Conservation (phyloP, 2,797 vertebrate species). For the Chiroxiphia lanceolata region DNA sequence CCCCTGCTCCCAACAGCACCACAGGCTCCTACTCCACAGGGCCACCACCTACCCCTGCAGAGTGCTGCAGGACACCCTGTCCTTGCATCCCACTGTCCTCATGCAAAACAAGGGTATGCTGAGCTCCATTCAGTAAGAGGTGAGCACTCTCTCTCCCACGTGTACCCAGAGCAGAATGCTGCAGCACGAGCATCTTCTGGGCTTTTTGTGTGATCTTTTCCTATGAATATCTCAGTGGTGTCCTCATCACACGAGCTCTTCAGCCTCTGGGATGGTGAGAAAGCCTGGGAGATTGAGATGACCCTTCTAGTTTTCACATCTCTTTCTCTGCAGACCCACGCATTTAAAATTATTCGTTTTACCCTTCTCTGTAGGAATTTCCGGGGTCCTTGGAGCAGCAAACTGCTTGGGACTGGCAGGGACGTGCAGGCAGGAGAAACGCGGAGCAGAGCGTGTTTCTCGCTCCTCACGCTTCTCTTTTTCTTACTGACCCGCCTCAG, state of each 20-base stretch:
- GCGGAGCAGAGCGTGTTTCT: not conserved
- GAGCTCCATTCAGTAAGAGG: not conserved
- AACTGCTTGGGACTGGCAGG: not conserved
- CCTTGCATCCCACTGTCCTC: not conserved
- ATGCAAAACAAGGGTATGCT: not conserved
- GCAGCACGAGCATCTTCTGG: not conserved
- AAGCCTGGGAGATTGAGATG: not conserved
- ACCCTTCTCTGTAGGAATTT: not conserved
- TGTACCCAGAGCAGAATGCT: not conserved
- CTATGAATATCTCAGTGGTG: conserved; percentile 29
- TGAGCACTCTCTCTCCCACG: not conserved
- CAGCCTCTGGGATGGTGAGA: not conserved
- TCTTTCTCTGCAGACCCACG: not conserved
- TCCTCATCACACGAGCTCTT: conserved; percentile 31
- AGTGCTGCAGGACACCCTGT: not conserved
- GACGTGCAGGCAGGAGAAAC: not conserved
- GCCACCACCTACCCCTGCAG: not conserved
- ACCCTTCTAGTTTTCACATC: not conserved
- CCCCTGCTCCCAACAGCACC: not conserved
- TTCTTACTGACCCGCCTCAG: conserved; percentile 66
- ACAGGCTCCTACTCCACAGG: not conserved
- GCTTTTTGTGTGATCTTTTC: conserved; percentile 28
- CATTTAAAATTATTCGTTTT: not conserved
- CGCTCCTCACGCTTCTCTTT: conserved; percentile 20
- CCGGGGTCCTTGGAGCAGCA: not conserved